Percentiles rank a stretch among this genome's conserved stretches.
phyloP scores from a whole-genome alignment of 1,140 invertebrate species.

The Hypsibius dujardini region DNA sequence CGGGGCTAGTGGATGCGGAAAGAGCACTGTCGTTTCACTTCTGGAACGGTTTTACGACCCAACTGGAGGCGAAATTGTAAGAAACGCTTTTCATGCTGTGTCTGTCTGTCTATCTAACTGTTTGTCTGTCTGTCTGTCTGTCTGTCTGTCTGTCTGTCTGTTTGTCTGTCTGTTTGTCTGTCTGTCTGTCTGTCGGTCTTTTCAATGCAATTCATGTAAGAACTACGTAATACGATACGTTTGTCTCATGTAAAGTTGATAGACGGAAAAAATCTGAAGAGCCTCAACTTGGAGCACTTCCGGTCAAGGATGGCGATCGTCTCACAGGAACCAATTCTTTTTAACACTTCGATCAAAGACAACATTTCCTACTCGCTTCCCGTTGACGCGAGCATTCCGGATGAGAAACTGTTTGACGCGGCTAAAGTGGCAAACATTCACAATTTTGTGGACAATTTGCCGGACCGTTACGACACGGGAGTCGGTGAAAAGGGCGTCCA shows the following conservation, averaged over 20 bases:
- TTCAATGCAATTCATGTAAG: no score
- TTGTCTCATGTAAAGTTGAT: conserved; percentile 23
- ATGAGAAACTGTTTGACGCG: conserved; percentile 23
- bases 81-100: background rate
- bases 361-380: no score
- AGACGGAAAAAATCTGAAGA: conserved; percentile 23
- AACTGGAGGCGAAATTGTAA: conserved; percentile 32
- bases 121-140: background rate
- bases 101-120: background rate
- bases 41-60: conserved; percentile 53
- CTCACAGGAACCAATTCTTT: no score
- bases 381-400: no score
- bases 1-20: conserved; percentile 66
- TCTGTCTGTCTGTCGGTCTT: no score
- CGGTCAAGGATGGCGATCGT: conserved; percentile 21
- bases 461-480: no score
- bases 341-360: no score
- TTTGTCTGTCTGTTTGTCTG: conserved; percentile 35
- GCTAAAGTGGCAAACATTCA: conserved; percentile 23
- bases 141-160: no score
- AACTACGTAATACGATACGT: background rate
- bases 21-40: conserved; percentile 53
- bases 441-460: conserved; percentile 23
- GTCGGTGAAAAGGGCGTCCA: background rate
- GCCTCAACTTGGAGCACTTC: conserved; percentile 23